These are phyloP conservation scores for Ascaphus truei DNA, from an alignment of 2,113 vertebrate species.

Conservation along the genomic window DNA sequence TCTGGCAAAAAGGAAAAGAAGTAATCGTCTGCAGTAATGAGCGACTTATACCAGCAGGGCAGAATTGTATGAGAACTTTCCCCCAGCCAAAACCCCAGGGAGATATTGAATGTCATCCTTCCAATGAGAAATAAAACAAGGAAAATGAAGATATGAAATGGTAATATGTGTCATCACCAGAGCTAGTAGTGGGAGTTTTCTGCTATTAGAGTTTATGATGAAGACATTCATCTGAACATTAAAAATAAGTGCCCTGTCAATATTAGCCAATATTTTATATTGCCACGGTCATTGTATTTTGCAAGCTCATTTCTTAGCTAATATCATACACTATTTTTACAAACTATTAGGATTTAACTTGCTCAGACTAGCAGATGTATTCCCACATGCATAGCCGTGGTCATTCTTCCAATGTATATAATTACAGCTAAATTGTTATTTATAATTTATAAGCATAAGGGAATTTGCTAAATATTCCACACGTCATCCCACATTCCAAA, in stretches of 20 bases:
- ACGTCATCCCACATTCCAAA: conserved; percentile 26
- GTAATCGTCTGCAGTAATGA: conserved; percentile 51
- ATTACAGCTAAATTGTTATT: conserved; percentile 34
- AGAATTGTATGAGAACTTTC: conserved; percentile 52
- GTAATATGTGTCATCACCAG: conserved; percentile 51
- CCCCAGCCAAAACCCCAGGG: conserved; percentile 35
- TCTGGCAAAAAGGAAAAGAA: conserved; percentile 98
- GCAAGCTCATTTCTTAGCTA: conserved; percentile 37
- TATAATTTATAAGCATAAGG: conserved; percentile 40
- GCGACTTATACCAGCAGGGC: conserved; percentile 54
- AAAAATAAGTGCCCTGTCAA: conserved; percentile 54
- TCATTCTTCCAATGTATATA: conserved; percentile 51
- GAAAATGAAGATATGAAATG: conserved; percentile 36
- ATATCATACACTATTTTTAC: conserved; percentile 34
- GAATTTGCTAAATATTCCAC: conserved; percentile 27
- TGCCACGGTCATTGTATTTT: conserved; percentile 27
- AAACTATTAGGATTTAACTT: neutral
- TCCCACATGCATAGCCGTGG: conserved; percentile 24
- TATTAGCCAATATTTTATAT: conserved; percentile 45
- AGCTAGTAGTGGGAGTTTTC: conserved; percentile 43
- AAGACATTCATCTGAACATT: conserved; percentile 7
- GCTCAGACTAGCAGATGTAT: neutral
- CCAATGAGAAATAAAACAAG: neutral
- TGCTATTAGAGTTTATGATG: conserved; percentile 51
- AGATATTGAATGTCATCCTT: conserved; percentile 50